Percentiles rank a stretch among this genome's conserved stretches.
Evolutionary conservation across 2,888 invertebrate species (phyloP).

Genomic region (Gnatocerus cornutus): DNA sequence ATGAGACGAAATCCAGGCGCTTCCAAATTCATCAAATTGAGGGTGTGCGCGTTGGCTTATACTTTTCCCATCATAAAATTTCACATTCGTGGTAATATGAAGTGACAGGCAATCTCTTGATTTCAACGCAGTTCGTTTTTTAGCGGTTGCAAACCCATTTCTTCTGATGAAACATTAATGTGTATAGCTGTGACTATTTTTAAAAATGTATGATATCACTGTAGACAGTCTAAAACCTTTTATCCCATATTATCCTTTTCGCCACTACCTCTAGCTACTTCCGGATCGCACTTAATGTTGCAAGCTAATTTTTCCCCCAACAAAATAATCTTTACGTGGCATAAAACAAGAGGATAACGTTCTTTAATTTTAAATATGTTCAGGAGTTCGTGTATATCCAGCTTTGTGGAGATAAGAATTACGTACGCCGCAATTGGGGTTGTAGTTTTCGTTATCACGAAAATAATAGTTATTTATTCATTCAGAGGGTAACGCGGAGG

Average conservation of each 20-base stretch:
- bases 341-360: no score
- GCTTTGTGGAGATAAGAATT: neutral
- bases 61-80: constrained; percentile 50
- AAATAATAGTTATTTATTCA: no score
- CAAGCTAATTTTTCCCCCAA: no score
- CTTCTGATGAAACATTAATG: constrained; percentile 29
- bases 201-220: constrained; percentile 22
- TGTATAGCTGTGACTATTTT: constrained; percentile 26
- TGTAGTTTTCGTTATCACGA: neutral
- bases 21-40: constrained; percentile 45
- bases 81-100: constrained; percentile 46
- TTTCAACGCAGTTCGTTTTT: constrained; percentile 44
- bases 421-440: neutral
- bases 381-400: neutral
- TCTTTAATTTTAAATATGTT: no score
- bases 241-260: neutral
- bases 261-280: no score
- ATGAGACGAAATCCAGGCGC: constrained; percentile 28
- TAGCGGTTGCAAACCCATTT: constrained; percentile 28
- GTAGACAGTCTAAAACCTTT: constrained; percentile 27
- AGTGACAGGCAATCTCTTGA: constrained; percentile 50
- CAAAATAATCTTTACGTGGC: no score
- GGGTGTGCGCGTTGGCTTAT: constrained; percentile 44
- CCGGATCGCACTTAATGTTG: no score
- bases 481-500: no score